Evolutionary conservation across 2,113 vertebrate genomes (phyloP), one percentile per base, ranked within the genome.

Genomic region (Sceloporus tristichus): DNA sequence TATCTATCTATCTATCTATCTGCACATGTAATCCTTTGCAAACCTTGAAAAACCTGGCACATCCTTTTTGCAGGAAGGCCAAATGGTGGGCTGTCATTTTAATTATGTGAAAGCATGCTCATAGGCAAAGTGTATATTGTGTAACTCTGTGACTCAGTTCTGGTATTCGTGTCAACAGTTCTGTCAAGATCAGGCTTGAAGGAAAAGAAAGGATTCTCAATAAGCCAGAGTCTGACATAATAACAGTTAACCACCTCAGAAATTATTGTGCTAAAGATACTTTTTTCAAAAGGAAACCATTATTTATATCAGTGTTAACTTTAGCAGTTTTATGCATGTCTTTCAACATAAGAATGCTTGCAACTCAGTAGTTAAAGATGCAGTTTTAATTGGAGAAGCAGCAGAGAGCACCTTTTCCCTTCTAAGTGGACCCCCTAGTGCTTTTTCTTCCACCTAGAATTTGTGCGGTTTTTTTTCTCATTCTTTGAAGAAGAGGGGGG

Each of bases 71-170:
- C 42, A 71, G 19, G 56, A 25, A 86, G 23, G 85, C n/a, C 75
- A 73, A 86, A 70, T 59, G 78, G 53, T 56, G 13, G 42, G 48
- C 21, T 86, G 42, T 54, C 62, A 9, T 87, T 87, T 87, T 74
- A 80, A 59, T 42, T 80, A 80, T 16, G n/a, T 80, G 68, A 80
- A 87, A 80, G 54, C 11, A 19, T 73, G 42, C 56, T 81, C n/a
- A 62, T 56, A 62, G 78, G 68, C 68, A 87, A 62, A 81, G 21
- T 73, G 84, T 91, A 59, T 19, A 79, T 82, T 91, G 80, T 88
- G 88, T 88, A 92, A 93, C 90, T 91, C 89, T 88, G 59, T 87
- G 77, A 94, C 11, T 70, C 65, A 53, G 23, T 84, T 84, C 74
- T 53, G 53, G 75, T 82, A 86, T 85, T 70, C 83, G 75, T 90